phyloP scores from a whole-genome alignment of 2,888 invertebrate genomes.

The Nycteola revayana region DNA sequence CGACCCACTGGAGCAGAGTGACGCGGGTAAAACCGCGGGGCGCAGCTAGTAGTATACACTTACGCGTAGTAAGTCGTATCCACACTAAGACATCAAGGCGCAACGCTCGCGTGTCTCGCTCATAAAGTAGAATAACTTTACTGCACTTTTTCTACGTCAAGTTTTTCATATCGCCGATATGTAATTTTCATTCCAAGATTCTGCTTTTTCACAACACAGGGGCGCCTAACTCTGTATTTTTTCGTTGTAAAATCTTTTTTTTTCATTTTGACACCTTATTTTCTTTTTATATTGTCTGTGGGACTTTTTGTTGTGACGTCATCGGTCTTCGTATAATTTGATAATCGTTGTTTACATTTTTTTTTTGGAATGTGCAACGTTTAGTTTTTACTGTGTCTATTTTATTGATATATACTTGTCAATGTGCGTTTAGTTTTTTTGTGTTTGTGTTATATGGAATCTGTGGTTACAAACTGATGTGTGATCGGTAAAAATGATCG shows the following conservation, averaged over 20 bases:
- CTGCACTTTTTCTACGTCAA: conserved; percentile 45
- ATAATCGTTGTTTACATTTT: conserved; percentile 37
- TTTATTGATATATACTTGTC: conserved; percentile 16
- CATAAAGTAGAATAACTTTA: conserved; percentile 30
- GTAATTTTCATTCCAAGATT: conserved; percentile 63
- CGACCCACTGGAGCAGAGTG: no score
- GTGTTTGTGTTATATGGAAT: conserved; percentile 19
- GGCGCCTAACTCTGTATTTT: conserved; percentile 50
- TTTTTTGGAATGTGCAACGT: conserved; percentile 29
- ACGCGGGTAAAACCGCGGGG: no score
- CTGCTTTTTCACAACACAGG: conserved; percentile 61
- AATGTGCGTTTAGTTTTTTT: conserved; percentile 24
- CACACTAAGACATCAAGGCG: conserved; percentile 18
- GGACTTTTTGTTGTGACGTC: conserved; percentile 20
- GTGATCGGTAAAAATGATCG: not conserved
- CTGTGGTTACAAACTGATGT: conserved; percentile 1
- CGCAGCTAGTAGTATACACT: no score
- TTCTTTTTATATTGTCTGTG: conserved; percentile 32
- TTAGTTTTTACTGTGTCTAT: conserved; percentile 24
- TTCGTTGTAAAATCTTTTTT: conserved; percentile 31
- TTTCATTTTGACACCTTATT: conserved; percentile 35
- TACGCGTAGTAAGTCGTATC: conserved; percentile 20
- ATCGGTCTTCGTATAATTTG: conserved; percentile 15
- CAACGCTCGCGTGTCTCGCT: conserved; percentile 29
- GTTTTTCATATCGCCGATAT: conserved; percentile 59